Percentiles rank a stretch among this genome's conserved stretches.
Conservation (phyloP, 2,113 vertebrate genomes). For the Martes martes region DNA sequence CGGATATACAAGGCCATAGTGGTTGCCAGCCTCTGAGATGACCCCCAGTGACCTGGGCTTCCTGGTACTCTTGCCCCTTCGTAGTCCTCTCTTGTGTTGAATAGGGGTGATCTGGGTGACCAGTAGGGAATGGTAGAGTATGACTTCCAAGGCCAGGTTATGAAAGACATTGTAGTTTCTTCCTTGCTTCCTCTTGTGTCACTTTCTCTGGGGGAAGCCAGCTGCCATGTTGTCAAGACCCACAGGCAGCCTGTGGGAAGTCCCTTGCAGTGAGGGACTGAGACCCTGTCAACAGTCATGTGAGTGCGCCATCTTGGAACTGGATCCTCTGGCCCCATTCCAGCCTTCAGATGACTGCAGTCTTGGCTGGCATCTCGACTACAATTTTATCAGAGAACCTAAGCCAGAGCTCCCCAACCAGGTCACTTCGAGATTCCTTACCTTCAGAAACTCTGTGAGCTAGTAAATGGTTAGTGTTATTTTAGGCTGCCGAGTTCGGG, state of each 20-base stretch:
- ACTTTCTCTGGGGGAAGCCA: background rate
- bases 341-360: background rate
- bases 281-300: background rate
- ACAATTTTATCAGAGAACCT: background rate
- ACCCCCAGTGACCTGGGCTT: fast-evolving
- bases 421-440: background rate
- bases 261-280: background rate
- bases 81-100: background rate
- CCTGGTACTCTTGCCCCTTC: no score
- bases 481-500: background rate
- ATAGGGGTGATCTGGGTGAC: background rate
- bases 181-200: background rate
- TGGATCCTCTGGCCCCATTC: background rate
- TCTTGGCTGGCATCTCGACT: background rate
- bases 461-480: background rate
- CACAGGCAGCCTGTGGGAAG: background rate
- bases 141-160: background rate
- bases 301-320: background rate
- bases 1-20: background rate
- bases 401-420: background rate
- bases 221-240: background rate
- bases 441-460: background rate
- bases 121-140: background rate
- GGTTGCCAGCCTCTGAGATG: background rate
- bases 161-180: background rate